A percentile compares a stretch with the other conserved stretches of the same genome.
Conservation (phyloP, 2,797 vertebrate species). For the Crocodylus rhombifer region DNA sequence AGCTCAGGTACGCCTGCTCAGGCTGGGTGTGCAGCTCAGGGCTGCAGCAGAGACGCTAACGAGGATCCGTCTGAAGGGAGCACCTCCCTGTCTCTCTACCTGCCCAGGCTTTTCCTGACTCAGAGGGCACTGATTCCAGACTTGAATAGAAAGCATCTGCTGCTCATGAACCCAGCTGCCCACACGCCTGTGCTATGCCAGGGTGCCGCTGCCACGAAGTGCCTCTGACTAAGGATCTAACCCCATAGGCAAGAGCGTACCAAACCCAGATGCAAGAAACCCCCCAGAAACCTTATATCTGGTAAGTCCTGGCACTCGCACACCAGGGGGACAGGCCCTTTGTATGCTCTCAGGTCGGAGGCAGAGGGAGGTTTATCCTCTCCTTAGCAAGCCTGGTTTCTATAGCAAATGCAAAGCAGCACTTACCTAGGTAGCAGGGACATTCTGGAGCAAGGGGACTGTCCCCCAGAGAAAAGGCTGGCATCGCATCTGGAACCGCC, state of each 20-base stretch:
- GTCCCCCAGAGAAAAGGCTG: neutral
- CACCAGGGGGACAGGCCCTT: neutral
- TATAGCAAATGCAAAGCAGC: neutral
- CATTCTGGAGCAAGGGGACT: rapidly evolving
- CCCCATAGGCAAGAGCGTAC: neutral
- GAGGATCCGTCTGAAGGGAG: rapidly evolving
- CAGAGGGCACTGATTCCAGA: neutral
- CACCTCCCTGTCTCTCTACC: rapidly evolving
- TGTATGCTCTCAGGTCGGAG: neutral
- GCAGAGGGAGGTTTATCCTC: rapidly evolving
- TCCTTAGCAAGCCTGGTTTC: neutral
- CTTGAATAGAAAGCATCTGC: neutral
- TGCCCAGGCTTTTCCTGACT: neutral
- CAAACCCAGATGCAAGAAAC: neutral
- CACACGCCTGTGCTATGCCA: neutral
- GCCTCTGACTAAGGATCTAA: neutral
- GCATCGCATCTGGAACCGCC: rapidly evolving
- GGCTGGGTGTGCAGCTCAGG: too few relatives aligned
- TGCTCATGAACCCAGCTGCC: neutral
- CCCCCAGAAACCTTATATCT: too few relatives aligned
- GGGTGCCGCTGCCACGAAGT: neutral
- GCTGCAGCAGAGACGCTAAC: too few relatives aligned
- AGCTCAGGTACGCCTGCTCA: too few relatives aligned
- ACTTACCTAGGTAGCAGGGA: rapidly evolving
- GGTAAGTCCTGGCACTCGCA: too few relatives aligned